Evolutionary conservation across 1,140 invertebrate genomes (phyloP).

Genomic region (Lasioglossum albipes): DNA sequence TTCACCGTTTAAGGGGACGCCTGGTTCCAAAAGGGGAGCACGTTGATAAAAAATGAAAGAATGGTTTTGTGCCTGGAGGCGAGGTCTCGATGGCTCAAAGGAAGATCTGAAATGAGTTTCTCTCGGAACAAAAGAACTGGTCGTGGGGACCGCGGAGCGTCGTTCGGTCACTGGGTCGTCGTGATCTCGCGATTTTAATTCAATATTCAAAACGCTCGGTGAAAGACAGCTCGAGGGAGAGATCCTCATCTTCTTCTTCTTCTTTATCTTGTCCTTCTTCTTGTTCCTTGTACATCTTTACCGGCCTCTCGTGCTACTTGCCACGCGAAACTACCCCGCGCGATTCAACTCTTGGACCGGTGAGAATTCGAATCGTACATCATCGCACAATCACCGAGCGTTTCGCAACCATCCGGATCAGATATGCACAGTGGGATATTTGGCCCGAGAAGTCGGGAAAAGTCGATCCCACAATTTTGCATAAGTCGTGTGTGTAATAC

Average conservation of each 20-base stretch:
- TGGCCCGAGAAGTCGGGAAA: too few species aligned
- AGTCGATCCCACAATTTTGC: too few species aligned
- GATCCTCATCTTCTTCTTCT: neutral
- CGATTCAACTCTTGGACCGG: neutral
- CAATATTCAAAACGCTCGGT: conserved; percentile 35
- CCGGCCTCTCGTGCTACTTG: neutral
- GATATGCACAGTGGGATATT: too few species aligned
- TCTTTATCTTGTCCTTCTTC: neutral
- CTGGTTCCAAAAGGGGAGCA: conserved; percentile 7
- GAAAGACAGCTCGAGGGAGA: neutral
- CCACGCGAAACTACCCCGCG: neutral
- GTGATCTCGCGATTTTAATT: conserved; percentile 38
- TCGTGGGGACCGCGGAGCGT: conserved; percentile 3
- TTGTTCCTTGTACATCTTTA: too few species aligned
- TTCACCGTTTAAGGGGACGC: conserved; percentile 2
- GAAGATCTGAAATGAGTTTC: conserved; percentile 47
- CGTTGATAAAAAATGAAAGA: conserved; percentile 51
- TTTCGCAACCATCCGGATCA: neutral
- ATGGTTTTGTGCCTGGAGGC: conserved; percentile 32
- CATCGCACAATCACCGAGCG: neutral
- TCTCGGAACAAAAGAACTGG: conserved; percentile 30
- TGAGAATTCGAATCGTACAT: neutral
- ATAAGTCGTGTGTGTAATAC: too few species aligned
- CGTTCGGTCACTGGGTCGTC: conserved; percentile 54
- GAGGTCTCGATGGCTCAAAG: conserved; percentile 45